Evolutionary conservation across 2,113 vertebrate species (phyloP).

Genomic region (Phalacrocorax carbo): DNA sequence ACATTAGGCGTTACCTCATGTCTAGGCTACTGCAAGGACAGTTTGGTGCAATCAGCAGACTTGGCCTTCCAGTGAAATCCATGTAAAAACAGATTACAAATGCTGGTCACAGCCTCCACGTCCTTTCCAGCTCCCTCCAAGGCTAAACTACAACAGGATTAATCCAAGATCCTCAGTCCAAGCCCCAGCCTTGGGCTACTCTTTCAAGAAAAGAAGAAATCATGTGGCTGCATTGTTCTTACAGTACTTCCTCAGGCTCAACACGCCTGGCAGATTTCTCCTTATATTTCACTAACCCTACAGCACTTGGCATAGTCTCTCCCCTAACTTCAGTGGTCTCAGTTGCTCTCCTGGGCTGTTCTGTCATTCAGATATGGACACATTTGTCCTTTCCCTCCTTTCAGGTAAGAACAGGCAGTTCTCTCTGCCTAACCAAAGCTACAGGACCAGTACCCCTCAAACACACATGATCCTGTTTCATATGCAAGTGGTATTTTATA

Average conservation of each 20-base stretch:
- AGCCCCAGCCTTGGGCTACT: neutral
- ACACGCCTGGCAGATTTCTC: neutral
- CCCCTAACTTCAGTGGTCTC: neutral
- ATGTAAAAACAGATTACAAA: neutral
- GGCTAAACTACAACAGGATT: neutral
- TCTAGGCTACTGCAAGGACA: neutral
- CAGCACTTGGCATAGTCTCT: neutral
- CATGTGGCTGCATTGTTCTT: neutral
- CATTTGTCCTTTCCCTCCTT: neutral
- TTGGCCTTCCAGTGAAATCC: neutral
- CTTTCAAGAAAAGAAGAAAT: neutral
- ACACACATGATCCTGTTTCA: neutral
- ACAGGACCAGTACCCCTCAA: neutral
- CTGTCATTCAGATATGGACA: neutral
- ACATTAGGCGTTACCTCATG: neutral
- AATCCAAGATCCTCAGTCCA: no score
- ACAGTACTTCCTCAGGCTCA: neutral
- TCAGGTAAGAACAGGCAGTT: neutral
- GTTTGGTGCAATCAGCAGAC: neutral
- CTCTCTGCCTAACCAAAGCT: neutral
- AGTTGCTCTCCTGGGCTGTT: neutral
- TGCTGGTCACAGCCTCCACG: neutral
- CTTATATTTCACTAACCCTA: neutral
- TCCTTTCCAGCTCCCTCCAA: neutral
- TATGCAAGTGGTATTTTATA: neutral